These are phyloP conservation scores for Tylochromis polylepis DNA, from an alignment of 2,113 vertebrate genomes.

Conservation along the genomic window DNA sequence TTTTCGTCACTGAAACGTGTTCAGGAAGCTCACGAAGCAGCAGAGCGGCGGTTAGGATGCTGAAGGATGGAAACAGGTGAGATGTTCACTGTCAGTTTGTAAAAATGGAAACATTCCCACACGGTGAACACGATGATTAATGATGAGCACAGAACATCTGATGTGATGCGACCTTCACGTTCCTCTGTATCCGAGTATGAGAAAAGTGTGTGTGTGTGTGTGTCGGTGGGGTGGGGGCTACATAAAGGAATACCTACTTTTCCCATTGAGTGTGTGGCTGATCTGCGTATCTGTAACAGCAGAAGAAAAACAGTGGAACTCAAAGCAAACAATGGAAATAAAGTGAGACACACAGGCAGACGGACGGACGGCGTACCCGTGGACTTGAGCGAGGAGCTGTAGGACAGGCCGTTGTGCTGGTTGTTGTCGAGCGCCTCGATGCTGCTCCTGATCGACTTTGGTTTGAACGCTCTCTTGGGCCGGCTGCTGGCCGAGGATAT, in stretches of 20 bases:
- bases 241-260: conserved; percentile 57
- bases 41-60: neutral
- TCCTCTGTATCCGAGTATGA: neutral
- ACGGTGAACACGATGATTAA: neutral
- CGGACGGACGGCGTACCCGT: conserved; percentile 68
- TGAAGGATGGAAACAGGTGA: neutral
- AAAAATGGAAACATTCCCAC: neutral
- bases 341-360: neutral
- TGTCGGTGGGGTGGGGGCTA: no score
- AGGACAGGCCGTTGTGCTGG: conserved; percentile 79
- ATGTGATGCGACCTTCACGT: neutral
- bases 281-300: conserved; percentile 59
- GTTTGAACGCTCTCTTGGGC: conserved; percentile 81
- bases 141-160: neutral
- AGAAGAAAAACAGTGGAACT: neutral
- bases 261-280: conserved; percentile 63
- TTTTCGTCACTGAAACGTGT: neutral
- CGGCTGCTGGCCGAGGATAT: conserved; percentile 76
- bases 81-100: neutral
- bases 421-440: conserved; percentile 71
- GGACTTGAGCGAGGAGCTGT: conserved; percentile 71
- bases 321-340: neutral
- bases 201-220: no score
- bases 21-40: neutral
- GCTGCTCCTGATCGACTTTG: conserved; percentile 74